Evolutionary conservation across 2,797 vertebrate species (phyloP), one percentile per base, ranked within the genome.

Genomic region (Acanthornis magna): DNA sequence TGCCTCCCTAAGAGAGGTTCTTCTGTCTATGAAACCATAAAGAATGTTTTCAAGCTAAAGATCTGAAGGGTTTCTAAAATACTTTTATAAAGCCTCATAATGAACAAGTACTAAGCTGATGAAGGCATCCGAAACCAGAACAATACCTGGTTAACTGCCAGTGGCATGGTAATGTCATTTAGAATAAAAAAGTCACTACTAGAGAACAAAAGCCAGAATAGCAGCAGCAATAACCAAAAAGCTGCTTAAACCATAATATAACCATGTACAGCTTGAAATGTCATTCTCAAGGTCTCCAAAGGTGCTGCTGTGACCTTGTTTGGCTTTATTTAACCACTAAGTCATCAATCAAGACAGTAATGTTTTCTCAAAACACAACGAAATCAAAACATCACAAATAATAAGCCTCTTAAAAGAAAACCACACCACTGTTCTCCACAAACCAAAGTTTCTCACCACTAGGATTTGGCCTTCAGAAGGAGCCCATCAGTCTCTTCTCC

Each of bases 381-480:
- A 72, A 77, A 53, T 67, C 18, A 79, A 84, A 85, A n/a, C 16
- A 71, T 45, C 32, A 40, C 42, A 67, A 62, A 85, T 36, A 50
- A 65, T 50, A 74, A 77, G 30, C 8, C 7, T 22, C 9, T 48
- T 18, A 36, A 42, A 55, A 30, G 13, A 55, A 58, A 77, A 71
- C 9, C 34, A 83, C 13, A 48, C 17, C 43, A 25, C 43, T 73
- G n/a, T 26, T 72, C 17, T 55, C 57, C 65, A 85, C 72, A 91
- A 89, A 61, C 66, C 89, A 40, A 66, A 19, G 16, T 53, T 75
- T 65, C 78, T 95, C 90, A 62, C 91, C 94, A 95, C 76, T 40
- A 79, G 71, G 72, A 87, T 19, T 0, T 36, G 62, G 70, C 68
- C 70, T 91, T 93, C 71, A 30, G 34, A 91, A 90, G 79, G 66